Evolutionary conservation across 53 echinoderm and acorn worm species (phyloP), one percentile per base, ranked within the genome.

Genomic region (Echinometra lucunter): DNA sequence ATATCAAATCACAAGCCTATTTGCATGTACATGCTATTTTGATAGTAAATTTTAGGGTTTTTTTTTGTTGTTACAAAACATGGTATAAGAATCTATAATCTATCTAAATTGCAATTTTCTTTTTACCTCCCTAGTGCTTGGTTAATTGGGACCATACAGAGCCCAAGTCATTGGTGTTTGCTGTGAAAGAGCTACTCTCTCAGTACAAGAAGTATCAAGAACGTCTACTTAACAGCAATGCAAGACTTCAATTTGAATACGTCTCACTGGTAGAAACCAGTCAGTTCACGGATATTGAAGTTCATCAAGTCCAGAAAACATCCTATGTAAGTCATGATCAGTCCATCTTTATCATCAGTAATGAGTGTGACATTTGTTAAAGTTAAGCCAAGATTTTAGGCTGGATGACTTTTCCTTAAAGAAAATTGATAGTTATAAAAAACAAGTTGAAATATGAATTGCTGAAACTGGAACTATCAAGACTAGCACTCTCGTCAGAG

Each of bases 181-280:
- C 96, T 57, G 75, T 98, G 60, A 82, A 94, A 66, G 99, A 98
- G 74, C 96, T 98, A 30, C 70, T 98, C 0, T 74, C 87, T 38
- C 56, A 95, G 90, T 98, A 98, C 95, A 97, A 96, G 89, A 96
- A 96, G 53, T 96, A 97, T 82, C 99, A 98, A 93, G 94, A 95
- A 66, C 30, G 57, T 27, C 72, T 97, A 38, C 93, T 98, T 4
- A 89, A 67, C n/a, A 92, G 93, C 74, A 78, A 94, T 89, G 80
- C 78, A 21, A 87, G 96, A 57, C 96, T 98, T 23, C 97, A 96
- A 75, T 98, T 97, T 98, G 99, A 98, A 72, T 97, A 96, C 82
- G 95, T 57, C 44, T 96, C 99, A 0, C 92, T 98, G 40, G 83
- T 97, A 6, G 97, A 97, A 37, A 98, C 97, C 9, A 88, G 93